Base-by-base conservation (phyloP, 2,113 vertebrate species). In the Psittacus erithacus region DNA sequence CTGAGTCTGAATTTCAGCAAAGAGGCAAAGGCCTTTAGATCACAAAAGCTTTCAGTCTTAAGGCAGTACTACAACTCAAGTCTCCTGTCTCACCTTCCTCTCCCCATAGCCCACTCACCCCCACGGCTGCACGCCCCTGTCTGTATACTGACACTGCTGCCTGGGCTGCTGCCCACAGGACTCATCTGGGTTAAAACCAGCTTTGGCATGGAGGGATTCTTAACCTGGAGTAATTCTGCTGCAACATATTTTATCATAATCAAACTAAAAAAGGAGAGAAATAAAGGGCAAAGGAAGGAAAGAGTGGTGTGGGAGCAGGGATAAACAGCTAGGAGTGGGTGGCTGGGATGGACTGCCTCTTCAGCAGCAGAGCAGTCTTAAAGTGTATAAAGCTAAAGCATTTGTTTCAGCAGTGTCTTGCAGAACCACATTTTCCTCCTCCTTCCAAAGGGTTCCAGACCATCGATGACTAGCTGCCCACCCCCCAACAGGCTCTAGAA, bases 201-300 rank as follows among this genome's bases (percentile, higher is more conserved):
- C n/a, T 53, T 11, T 0, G 20, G 35, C 8, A 1, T 0, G 14
- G 28, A 65, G 18, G 7, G 55, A 50, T 4, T 35, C 31, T 65
- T 41, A 71, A 65, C 67, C 8, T 8, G 24, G 12, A 19, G 14
- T 35, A 10, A 41, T 44, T 33, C 68, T 74, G 64, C 91, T 28
- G 57, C n/a, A 27, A 19, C 2, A 10, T 7, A 2, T 41, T 38
- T 24, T 8, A 13, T 9, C 7, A 1, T 0, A 6, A 3, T 28
- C 64, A 46, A 43, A 49, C 38, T 3, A 9, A 55, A 67, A 64
- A 14, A n/a, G 25, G 4, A 57, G 6, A 64, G 84, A 86, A 78
- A 38, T 1, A 6, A 43, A 41, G 15, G 43, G 11, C 18, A 78
- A 69, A 57, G 64, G 28, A 63, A 63, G 50, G 49, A 41, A n/a